Percentiles rank a stretch among this genome's conserved stretches.
phyloP scores from a whole-genome alignment of 2,113 vertebrate species.

The Morone saxatilis region DNA sequence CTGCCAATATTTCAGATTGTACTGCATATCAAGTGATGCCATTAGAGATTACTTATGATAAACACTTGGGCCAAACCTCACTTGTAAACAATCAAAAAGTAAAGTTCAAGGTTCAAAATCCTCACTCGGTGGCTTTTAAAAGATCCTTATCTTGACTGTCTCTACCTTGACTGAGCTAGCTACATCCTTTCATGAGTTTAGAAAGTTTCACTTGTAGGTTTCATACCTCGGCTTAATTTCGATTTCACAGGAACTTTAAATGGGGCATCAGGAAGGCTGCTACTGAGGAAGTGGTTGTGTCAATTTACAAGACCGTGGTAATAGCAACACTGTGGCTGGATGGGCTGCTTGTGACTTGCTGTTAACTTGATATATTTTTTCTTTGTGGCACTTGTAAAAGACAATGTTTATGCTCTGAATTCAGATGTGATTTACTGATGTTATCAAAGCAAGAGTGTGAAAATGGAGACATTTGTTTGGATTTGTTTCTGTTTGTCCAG shows the following conservation, averaged over 20 bases:
- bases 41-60: neutral
- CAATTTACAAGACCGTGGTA: neutral
- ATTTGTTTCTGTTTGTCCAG: neutral
- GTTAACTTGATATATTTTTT: neutral
- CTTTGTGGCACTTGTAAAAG: neutral
- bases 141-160: neutral
- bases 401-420: conserved; percentile 12
- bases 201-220: neutral
- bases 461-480: conserved; percentile 2
- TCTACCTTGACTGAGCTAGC: neutral
- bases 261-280: conserved; percentile 44
- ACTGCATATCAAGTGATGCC: neutral
- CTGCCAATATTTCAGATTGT: neutral
- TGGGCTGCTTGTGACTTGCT: conserved; percentile 3
- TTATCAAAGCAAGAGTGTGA: conserved; percentile 16
- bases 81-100: neutral
- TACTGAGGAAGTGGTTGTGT: conserved; percentile 66
- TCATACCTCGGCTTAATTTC: conserved; percentile 7
- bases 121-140: neutral
- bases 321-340: conserved; percentile 10
- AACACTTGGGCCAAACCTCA: neutral
- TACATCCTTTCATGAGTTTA: neutral
- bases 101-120: neutral
- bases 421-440: conserved; percentile 1
- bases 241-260: conserved; percentile 57